Conservation (phyloP, 2,797 vertebrate genomes). For the Hydrophis major region DNA sequence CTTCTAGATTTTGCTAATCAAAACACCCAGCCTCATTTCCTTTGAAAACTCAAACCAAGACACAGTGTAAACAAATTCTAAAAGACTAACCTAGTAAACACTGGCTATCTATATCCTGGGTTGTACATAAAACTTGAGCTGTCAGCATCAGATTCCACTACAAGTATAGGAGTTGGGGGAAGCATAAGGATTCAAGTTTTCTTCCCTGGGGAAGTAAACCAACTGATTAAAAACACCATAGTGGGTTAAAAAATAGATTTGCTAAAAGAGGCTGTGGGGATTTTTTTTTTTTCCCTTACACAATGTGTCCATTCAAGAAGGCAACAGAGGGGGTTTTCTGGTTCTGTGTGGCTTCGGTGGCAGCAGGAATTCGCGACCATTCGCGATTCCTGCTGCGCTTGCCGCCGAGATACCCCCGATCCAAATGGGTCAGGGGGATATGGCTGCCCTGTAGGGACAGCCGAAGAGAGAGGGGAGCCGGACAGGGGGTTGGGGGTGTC, state of each 20-base stretch:
- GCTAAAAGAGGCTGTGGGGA: not conserved
- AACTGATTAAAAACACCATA: not conserved
- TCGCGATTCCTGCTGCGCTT: no score
- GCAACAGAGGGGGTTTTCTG: not conserved
- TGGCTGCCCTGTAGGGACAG: no score
- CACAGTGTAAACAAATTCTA: not conserved
- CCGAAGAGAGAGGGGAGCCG: no score
- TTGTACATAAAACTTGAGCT: not conserved
- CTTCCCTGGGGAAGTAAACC: not conserved
- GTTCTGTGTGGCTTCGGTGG: no score
- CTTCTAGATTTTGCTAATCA: not conserved
- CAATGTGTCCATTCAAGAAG: not conserved
- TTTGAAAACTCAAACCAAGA: not conserved
- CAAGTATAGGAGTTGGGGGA: not conserved
- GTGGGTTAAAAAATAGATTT: not conserved
- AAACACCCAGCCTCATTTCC: not conserved
- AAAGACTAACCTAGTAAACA: not conserved
- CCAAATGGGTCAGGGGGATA: no score
- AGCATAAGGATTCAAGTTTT: not conserved
- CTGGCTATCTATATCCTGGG: not conserved
- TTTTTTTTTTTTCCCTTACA: not conserved
- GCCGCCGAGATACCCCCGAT: no score
- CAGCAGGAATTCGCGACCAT: no score
- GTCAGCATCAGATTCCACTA: not conserved
- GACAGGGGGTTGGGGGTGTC: no score